Evolutionary conservation across 1,140 invertebrate species (phyloP).

Genomic region (Drosophila kikkawai): DNA sequence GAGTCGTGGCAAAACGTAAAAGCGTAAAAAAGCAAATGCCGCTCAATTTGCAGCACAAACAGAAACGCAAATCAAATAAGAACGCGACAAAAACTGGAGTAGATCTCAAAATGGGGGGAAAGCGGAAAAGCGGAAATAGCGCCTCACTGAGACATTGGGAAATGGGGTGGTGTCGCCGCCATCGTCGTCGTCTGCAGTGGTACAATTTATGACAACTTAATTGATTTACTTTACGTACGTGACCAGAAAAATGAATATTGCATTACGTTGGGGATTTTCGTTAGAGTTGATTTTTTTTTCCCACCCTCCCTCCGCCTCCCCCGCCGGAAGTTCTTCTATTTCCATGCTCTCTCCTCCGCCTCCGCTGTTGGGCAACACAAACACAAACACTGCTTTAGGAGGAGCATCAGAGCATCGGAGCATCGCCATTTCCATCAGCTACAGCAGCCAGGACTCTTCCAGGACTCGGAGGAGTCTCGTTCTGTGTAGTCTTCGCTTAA

Average conservation of each 20-base stretch:
- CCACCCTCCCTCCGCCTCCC: not conserved
- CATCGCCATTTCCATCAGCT: not conserved
- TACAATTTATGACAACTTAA: constrained; percentile 84
- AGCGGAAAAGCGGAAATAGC: constrained; percentile 11
- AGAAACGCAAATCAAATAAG: constrained; percentile 72
- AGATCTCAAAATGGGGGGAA: constrained; percentile 14
- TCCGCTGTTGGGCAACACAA: constrained; percentile 50
- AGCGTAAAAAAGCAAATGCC: constrained; percentile 69
- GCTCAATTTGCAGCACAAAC: constrained; percentile 77
- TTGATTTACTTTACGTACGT: constrained; percentile 84
- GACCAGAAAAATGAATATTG: constrained; percentile 84
- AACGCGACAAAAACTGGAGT: constrained; percentile 44
- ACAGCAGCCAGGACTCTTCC: constrained; percentile 6
- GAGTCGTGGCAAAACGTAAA: not conserved
- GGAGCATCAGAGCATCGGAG: not conserved
- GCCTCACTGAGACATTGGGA: constrained; percentile 11
- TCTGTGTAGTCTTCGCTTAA: constrained; percentile 45
- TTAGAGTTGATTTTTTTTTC: constrained; percentile 45
- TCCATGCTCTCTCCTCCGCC: constrained; percentile 38
- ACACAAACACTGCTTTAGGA: not conserved
- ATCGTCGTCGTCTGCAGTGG: constrained; percentile 67
- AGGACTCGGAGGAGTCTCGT: constrained; percentile 18
- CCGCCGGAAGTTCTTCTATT: constrained; percentile 77
- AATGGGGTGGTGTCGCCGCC: constrained; percentile 5
- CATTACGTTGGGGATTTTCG: constrained; percentile 81